phyloP scores from a whole-genome alignment of 2,113 vertebrate species.

The Lepisosteus osseus region DNA sequence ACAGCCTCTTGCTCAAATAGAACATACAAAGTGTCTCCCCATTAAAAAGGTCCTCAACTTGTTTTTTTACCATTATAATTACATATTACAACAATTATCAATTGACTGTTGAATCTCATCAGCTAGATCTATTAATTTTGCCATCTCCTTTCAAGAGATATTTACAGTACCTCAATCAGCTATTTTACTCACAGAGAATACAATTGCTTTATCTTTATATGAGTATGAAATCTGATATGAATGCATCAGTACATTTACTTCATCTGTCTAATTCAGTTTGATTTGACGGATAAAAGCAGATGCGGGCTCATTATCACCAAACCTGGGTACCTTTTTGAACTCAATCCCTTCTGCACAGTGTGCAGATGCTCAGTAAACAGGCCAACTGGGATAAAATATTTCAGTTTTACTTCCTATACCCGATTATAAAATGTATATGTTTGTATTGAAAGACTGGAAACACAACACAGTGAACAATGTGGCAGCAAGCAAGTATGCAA shows the following conservation, averaged over 20 bases:
- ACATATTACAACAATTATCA: too few species aligned
- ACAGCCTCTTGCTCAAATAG: too few species aligned
- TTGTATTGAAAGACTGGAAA: background rate
- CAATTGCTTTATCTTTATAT: too few species aligned
- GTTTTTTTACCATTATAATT: too few species aligned
- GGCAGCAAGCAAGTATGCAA: background rate
- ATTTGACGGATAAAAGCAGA: constrained; percentile 44
- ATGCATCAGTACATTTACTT: constrained; percentile 28
- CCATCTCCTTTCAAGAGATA: too few species aligned
- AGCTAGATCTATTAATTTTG: too few species aligned
- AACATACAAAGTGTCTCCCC: too few species aligned
- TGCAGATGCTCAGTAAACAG: constrained; percentile 52
- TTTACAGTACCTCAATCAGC: too few species aligned
- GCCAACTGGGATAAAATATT: constrained; percentile 32
- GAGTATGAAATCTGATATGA: too few species aligned
- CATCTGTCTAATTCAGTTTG: constrained; percentile 42
- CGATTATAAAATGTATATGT: background rate
- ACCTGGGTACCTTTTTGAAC: constrained; percentile 48
- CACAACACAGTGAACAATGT: background rate
- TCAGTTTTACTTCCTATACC: background rate
- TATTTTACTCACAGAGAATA: too few species aligned
- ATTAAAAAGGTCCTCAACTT: too few species aligned
- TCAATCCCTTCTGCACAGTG: constrained; percentile 37
- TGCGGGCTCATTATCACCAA: constrained; percentile 48
- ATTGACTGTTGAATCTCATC: too few species aligned